These are phyloP conservation scores for Sorex maritimensis DNA, from an alignment of 2,797 vertebrate species.

Conservation along the genomic window DNA sequence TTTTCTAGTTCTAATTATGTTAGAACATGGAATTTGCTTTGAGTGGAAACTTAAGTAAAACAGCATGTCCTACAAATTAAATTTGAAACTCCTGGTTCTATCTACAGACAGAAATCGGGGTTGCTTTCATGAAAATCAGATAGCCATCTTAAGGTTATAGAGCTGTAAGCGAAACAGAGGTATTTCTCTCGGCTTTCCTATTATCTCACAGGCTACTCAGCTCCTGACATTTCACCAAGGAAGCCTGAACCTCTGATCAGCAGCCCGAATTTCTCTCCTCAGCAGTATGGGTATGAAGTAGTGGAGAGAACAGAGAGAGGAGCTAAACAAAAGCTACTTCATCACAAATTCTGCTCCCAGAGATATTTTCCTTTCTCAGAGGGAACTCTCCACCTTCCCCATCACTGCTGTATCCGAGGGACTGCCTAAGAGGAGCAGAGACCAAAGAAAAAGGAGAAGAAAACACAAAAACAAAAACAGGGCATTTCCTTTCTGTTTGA, in stretches of 20 bases:
- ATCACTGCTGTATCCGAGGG: no score
- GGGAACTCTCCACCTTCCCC: neutral
- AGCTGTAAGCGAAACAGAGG: neutral
- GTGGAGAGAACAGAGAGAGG: no score
- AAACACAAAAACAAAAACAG: neutral
- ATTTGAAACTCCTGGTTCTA: constrained; percentile 17
- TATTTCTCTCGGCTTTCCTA: neutral
- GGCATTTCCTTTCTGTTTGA: neutral
- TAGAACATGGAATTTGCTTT: constrained; percentile 52
- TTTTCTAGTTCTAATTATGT: constrained; percentile 60
- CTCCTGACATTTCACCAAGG: neutral
- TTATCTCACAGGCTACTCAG: neutral
- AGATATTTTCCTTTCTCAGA: neutral
- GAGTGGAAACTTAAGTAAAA: constrained; percentile 53
- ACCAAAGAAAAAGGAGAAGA: neutral
- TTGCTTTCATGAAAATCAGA: constrained; percentile 49
- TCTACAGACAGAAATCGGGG: neutral
- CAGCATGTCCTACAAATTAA: neutral
- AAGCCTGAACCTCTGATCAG: neutral
- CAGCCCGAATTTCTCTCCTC: neutral
- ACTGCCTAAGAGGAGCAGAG: neutral
- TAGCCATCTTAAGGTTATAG: neutral
- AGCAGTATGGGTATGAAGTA: neutral
- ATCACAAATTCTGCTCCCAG: neutral
- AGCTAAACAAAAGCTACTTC: neutral